Evolutionary conservation across 2,113 vertebrate genomes (phyloP).

Genomic region (Paradisaea rubra): DNA sequence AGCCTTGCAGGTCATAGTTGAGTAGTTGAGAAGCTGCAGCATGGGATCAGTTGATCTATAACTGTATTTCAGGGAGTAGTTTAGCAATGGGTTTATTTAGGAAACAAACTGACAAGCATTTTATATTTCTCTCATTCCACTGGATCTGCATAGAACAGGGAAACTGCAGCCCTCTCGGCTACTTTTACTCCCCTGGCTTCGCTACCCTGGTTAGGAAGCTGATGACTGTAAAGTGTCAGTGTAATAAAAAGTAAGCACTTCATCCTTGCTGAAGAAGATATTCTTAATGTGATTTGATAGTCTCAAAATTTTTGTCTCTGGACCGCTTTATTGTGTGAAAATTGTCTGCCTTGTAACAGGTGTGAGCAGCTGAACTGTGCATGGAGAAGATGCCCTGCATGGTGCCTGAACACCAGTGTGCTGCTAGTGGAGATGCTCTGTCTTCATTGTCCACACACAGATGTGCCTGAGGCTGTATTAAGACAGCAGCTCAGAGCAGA

Average conservation of each 20-base stretch:
- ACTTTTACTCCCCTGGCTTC: not conserved
- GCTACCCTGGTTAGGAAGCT: not conserved
- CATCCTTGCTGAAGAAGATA: not conserved
- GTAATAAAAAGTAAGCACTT: not conserved
- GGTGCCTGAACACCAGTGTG: accelerated
- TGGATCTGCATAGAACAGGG: not conserved
- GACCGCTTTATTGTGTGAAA: not conserved
- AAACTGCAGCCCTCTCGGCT: not conserved
- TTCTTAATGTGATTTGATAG: not conserved
- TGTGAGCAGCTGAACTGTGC: not conserved
- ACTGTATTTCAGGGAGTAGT: not conserved
- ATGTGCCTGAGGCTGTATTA: not conserved
- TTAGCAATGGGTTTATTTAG: not conserved
- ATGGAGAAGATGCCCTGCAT: not conserved
- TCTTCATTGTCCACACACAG: not conserved
- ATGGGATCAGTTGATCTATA: not conserved
- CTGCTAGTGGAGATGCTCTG: not conserved
- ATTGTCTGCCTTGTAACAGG: not conserved
- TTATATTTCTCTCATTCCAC: not conserved
- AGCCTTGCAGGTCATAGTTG: not conserved
- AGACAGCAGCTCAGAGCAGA: not conserved
- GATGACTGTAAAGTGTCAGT: not conserved
- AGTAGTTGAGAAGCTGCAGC: not conserved
- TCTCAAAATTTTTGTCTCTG: not conserved
- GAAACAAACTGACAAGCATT: not conserved